A percentile compares a stretch with the other conserved stretches of the same genome.
phyloP scores from a whole-genome alignment of 2,113 vertebrate species.

The Pangasianodon hypophthalmus region DNA sequence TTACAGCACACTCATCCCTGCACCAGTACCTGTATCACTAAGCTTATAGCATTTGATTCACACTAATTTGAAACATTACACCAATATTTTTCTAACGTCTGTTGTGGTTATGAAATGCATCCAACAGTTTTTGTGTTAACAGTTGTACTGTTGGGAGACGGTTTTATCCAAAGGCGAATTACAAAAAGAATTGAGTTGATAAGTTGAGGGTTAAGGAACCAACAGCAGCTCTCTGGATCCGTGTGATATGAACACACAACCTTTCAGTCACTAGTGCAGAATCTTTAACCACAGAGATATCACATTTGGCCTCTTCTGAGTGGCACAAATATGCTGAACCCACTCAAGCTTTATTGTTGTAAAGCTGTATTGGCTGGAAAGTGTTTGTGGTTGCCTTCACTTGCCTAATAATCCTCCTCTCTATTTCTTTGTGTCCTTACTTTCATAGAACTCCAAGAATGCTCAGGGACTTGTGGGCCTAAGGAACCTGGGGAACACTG shows the following conservation, averaged over 20 bases:
- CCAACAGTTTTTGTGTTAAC: no score
- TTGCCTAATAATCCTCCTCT: not conserved
- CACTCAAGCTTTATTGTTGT: not conserved
- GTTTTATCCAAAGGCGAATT: not conserved
- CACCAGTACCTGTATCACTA: not conserved
- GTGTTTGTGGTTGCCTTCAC: not conserved
- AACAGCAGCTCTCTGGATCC: not conserved
- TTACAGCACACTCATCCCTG: not conserved
- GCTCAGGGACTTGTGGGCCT: conserved; percentile 91
- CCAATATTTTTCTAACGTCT: not conserved
- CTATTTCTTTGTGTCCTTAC: conserved; percentile 35
- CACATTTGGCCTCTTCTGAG: no score
- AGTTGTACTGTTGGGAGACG: not conserved
- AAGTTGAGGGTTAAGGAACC: not conserved
- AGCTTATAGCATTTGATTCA: not conserved
- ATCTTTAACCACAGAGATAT: not conserved
- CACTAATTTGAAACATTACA: not conserved
- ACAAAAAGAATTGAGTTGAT: not conserved
- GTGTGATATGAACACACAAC: not conserved
- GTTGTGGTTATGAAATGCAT: not conserved
- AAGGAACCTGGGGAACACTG: conserved; percentile 94
- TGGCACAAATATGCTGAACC: not conserved
- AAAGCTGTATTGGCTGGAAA: not conserved
- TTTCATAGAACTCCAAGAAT: conserved; percentile 83
- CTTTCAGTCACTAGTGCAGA: not conserved